Evolutionary conservation across 2,113 vertebrate genomes (phyloP).

Genomic region (Nycticryphes semicollaris): DNA sequence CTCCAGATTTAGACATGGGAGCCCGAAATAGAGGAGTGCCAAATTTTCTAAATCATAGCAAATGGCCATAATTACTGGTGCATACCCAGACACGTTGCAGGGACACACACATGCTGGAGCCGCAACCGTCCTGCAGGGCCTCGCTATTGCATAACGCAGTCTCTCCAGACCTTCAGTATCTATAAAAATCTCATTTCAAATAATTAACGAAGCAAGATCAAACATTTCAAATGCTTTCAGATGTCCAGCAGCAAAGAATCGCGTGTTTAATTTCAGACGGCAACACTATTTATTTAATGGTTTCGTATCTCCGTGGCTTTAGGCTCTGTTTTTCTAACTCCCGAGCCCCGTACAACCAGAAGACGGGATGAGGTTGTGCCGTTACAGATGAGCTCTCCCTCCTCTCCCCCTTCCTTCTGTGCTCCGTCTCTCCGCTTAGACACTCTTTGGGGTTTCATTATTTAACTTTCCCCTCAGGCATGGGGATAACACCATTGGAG

Average conservation of each 20-base stretch:
- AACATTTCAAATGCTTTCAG: background rate
- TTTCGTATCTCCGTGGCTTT: background rate
- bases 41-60: background rate
- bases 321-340: background rate
- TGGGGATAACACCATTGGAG: slow-evolving; percentile 82
- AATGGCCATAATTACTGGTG: background rate
- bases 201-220: background rate
- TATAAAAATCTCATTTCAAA: background rate
- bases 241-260: background rate
- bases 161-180: background rate
- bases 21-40: background rate
- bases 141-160: background rate
- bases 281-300: background rate
- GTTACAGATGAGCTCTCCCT: slow-evolving; percentile 73
- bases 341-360: slow-evolving; percentile 21
- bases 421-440: slow-evolving; percentile 31
- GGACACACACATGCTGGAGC: background rate
- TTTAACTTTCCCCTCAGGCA: slow-evolving; percentile 71
- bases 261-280: background rate
- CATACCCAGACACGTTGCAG: fast-evolving
- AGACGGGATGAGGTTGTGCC: slow-evolving; percentile 71
- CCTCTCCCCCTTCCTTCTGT: background rate
- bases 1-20: background rate
- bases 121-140: background rate
- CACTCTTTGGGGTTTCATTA: slow-evolving; percentile 74